A percentile compares a stretch with the other conserved stretches of the same genome.
Conservation (phyloP, 2,888 invertebrate genomes). For the Latrodectus hesperus region DNA sequence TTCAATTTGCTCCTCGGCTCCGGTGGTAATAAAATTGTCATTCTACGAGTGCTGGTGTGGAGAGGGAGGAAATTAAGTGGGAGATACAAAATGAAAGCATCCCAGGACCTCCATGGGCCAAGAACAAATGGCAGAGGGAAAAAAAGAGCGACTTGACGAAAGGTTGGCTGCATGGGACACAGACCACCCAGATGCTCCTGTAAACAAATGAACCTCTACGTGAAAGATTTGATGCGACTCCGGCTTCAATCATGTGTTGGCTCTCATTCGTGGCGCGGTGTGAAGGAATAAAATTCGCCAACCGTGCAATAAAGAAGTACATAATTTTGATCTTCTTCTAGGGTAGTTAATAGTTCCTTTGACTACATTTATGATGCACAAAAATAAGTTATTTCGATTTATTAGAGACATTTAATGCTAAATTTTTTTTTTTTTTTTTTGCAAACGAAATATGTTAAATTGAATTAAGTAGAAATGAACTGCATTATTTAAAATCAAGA, state of each 20-base stretch:
- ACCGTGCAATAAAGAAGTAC: no score
- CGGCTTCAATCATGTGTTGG: not conserved
- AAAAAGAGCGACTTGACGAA: not conserved
- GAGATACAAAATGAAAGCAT: not conserved
- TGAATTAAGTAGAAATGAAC: no score
- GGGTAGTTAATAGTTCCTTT: no score
- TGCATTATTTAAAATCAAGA: no score
- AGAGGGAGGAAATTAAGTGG: not conserved
- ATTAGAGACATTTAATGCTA: no score
- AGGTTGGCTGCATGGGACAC: not conserved
- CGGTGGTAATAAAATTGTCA: not conserved
- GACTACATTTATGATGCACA: no score
- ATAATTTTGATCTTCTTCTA: no score
- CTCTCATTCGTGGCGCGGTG: not conserved
- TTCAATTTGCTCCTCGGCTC: no score
- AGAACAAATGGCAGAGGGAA: constrained; percentile 1
- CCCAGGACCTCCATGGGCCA: not conserved
- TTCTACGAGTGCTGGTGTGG: not conserved
- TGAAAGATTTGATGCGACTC: not conserved
- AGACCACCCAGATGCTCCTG: not conserved
- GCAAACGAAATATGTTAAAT: no score
- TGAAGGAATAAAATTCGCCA: no score
- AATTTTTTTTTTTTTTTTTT: no score
- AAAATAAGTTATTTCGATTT: no score
- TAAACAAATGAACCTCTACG: not conserved